Evolutionary conservation across 2,113 vertebrate species (phyloP).

Genomic region (Danio rerio): GRCz12tu NC_133195.1:9215501-9216000

Average conservation of each 20-base stretch:
- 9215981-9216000: slow-evolving; percentile 32
- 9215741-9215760: slow-evolving; percentile 25
- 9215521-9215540: background rate
- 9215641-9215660: background rate
- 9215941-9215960: slow-evolving; percentile 23
- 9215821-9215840: slow-evolving; percentile 19
- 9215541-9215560: background rate
- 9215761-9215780: background rate
- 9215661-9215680: background rate
- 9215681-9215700: background rate
- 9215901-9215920: slow-evolving; percentile 4
- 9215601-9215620: background rate
- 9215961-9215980: slow-evolving; percentile 25
- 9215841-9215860: slow-evolving; percentile 43
- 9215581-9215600: background rate
- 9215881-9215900: slow-evolving; percentile 28
- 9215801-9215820: background rate
- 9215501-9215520: background rate
- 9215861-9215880: slow-evolving; percentile 40
- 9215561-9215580: background rate
- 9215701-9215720: slow-evolving; percentile 13
- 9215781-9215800: slow-evolving; percentile 13
- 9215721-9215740: background rate
- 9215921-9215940: slow-evolving; percentile 7
- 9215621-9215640: background rate